These are phyloP conservation scores for Nasua narica DNA, from an alignment of 2,797 vertebrate species.

Conservation along the genomic window DNA sequence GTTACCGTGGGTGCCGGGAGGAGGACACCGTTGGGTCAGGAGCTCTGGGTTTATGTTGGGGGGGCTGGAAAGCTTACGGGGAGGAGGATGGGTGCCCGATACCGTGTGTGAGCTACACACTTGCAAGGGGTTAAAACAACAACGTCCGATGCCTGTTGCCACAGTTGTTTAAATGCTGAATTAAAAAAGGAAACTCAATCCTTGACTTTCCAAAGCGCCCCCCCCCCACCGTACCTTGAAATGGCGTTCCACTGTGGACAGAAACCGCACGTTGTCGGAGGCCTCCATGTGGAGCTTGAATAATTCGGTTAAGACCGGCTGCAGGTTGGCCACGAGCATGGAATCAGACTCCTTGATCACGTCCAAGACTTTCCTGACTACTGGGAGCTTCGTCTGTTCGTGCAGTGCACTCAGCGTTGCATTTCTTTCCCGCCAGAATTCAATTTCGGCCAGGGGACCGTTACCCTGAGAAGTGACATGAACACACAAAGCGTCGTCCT, in stretches of 20 bases:
- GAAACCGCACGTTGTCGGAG: conserved; percentile 89
- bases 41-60: not conserved
- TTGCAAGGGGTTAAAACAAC: not conserved
- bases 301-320: conserved; percentile 85
- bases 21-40: rapidly evolving
- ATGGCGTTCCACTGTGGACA: conserved; percentile 89
- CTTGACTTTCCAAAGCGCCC: rapidly evolving
- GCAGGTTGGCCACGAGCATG: conserved; percentile 82
- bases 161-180: not conserved
- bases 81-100: rapidly evolving
- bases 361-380: conserved; percentile 87
- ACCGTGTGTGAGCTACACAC: rapidly evolving
- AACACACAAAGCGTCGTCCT: rapidly evolving
- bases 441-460: conserved; percentile 90
- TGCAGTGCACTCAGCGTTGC: conserved; percentile 86
- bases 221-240: conserved; percentile 88
- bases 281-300: conserved; percentile 87
- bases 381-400: conserved; percentile 89
- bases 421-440: conserved; percentile 90
- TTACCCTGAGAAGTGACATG: conserved; percentile 79
- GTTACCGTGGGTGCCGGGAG: rapidly evolving
- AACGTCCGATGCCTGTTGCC: not conserved
- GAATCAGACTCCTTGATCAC: conserved; percentile 85
- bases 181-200: not conserved
- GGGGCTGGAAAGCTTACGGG: not conserved